These are phyloP conservation scores for Melikaiella ostensackeni DNA, from an alignment of 2,888 invertebrate species.

Conservation along the genomic window DNA sequence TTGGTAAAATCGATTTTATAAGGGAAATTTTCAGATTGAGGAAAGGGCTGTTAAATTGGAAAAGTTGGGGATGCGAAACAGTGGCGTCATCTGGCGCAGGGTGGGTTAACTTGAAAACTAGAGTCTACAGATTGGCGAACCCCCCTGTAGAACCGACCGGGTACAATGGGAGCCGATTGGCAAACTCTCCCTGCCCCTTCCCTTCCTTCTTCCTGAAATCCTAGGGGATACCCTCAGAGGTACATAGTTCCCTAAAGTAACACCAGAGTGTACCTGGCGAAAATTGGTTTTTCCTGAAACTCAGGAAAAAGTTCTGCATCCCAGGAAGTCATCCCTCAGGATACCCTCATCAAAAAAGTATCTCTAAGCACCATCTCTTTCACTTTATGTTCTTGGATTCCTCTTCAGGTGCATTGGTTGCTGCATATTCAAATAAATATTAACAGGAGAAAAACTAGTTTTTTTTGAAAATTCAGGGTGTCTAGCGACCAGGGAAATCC, in stretches of 20 bases:
- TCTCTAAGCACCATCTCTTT: neutral
- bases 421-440: neutral
- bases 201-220: slow-evolving; percentile 54
- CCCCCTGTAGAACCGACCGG: slow-evolving; percentile 74
- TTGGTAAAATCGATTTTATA: neutral
- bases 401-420: neutral
- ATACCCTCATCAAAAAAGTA: neutral
- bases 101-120: slow-evolving; percentile 61
- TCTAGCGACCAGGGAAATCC: too few species aligned
- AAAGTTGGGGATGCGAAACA: slow-evolving; percentile 38
- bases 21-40: neutral
- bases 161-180: slow-evolving; percentile 64
- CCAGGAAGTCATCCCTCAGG: neutral
- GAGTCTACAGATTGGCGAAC: slow-evolving; percentile 55
- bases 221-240: slow-evolving; percentile 72
- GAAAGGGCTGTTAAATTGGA: neutral
- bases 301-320: neutral
- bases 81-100: slow-evolving; percentile 75
- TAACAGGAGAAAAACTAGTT: neutral
- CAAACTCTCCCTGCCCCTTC: slow-evolving; percentile 69
- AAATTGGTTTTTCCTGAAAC: slow-evolving; percentile 1
- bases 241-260: slow-evolving; percentile 71
- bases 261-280: slow-evolving; percentile 66
- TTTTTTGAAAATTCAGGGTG: too few species aligned
- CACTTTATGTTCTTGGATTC: neutral